These are phyloP conservation scores for Dryocosmus kuriphilus DNA, from an alignment of 2,888 invertebrate species.

Conservation along the genomic window DNA sequence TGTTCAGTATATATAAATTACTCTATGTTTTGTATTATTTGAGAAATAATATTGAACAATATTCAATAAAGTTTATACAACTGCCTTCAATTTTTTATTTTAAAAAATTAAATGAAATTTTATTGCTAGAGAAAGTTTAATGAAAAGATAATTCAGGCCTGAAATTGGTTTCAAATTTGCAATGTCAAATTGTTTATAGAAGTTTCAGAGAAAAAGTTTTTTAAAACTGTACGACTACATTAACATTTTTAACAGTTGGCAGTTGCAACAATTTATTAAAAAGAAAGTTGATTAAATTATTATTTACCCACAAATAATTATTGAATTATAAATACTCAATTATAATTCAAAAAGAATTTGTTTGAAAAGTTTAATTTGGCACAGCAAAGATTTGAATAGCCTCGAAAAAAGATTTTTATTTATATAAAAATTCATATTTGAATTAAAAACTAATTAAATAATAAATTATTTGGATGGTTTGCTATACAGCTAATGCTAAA, in stretches of 20 bases:
- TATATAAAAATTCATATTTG: no score
- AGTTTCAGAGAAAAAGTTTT: not conserved
- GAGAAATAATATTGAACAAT: no score
- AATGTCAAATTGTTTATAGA: constrained; percentile 4
- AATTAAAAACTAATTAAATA: not conserved
- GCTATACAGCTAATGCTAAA: not conserved
- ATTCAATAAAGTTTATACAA: no score
- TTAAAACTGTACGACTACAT: constrained; percentile 4
- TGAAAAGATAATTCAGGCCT: not conserved
- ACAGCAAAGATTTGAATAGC: no score
- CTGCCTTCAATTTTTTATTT: no score
- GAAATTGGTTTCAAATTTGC: not conserved
- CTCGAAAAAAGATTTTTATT: no score
- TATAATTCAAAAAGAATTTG: not conserved
- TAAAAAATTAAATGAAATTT: not conserved
- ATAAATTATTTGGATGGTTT: no score
- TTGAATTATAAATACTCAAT: constrained; percentile 4
- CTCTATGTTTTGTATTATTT: no score
- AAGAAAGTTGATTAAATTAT: not conserved
- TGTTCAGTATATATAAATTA: not conserved
- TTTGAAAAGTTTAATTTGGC: not conserved
- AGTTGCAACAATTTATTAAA: constrained; percentile 11
- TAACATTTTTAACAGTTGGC: constrained; percentile 26
- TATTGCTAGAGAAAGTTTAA: no score
- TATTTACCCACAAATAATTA: not conserved